Evolutionary conservation across 1,140 invertebrate species (phyloP).

Genomic region (Laodelphax striatellus): DNA sequence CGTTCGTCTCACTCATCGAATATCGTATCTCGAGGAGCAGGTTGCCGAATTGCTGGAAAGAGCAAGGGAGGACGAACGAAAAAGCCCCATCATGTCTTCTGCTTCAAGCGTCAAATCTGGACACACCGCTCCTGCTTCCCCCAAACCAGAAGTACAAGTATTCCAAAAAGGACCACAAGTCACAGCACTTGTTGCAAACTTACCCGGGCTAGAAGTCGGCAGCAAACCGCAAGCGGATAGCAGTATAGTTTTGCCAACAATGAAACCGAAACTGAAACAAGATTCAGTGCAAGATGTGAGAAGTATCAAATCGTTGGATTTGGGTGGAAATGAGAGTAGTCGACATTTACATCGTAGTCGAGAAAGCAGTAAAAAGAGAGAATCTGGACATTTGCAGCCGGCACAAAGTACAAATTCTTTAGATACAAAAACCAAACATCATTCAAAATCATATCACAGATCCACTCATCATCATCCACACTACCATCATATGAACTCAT

Average conservation of each 20-base stretch:
- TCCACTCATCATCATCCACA: constrained; percentile 18
- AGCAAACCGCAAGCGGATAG: constrained; percentile 22
- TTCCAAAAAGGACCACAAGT: constrained; percentile 49
- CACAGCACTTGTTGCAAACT: constrained; percentile 39
- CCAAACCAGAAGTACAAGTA: constrained; percentile 41
- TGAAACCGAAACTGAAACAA: constrained; percentile 28
- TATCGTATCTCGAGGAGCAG: constrained; percentile 80
- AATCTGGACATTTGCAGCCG: neutral
- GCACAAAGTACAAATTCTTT: constrained; percentile 17
- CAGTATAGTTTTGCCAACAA: constrained; percentile 24
- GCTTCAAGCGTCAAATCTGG: constrained; percentile 25
- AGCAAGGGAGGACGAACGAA: constrained; percentile 9
- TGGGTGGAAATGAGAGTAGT: neutral
- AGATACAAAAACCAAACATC: constrained; percentile 13
- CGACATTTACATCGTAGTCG: neutral
- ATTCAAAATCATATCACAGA: neutral
- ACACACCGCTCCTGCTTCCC: constrained; percentile 15
- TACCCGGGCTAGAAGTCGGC: constrained; percentile 42
- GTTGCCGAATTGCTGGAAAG: constrained; percentile 49
- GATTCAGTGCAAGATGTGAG: constrained; percentile 1
- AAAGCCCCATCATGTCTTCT: constrained; percentile 15
- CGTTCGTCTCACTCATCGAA: constrained; percentile 69
- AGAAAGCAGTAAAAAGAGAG: constrained; percentile 4
- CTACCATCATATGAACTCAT: constrained; percentile 8
- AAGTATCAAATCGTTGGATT: constrained; percentile 17